Conservation (phyloP, 1,140 invertebrate species). For the Hermetia illucens region DNA sequence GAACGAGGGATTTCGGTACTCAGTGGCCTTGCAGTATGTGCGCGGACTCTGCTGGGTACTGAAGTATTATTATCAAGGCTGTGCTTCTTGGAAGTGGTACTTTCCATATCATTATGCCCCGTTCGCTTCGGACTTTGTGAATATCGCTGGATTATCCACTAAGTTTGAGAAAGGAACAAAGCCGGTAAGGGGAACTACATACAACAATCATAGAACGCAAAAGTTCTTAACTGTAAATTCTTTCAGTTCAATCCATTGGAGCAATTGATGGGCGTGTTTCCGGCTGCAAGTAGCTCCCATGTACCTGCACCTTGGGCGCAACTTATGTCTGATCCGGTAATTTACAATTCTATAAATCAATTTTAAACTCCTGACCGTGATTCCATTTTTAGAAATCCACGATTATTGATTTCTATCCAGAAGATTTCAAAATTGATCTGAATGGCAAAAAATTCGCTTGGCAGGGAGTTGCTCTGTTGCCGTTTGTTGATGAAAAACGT, state of each 20-base stretch:
- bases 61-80: conserved; percentile 98
- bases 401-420: conserved; percentile 98
- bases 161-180: conserved; percentile 78
- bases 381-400: conserved; percentile 54
- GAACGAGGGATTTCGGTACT: conserved; percentile 76
- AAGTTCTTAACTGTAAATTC: conserved; percentile 6
- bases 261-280: conserved; percentile 99
- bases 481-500: conserved; percentile 92
- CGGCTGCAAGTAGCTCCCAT: conserved; percentile 87
- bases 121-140: conserved; percentile 98
- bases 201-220: conserved; percentile 3
- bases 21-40: conserved; percentile 88
- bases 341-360: conserved; percentile 20
- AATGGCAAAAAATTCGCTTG: conserved; percentile 99
- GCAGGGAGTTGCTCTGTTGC: conserved; percentile 96
- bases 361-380: conserved; percentile 2
- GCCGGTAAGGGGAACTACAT: conserved; percentile 46
- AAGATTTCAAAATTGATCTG: conserved; percentile 95
- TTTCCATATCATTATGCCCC: conserved; percentile 99
- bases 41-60: conserved; percentile 95
- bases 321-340: conserved; percentile 84
- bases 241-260: conserved; percentile 85
- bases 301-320: conserved; percentile 88
- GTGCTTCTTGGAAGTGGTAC: conserved; percentile 99
- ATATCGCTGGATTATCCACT: conserved; percentile 72